These are phyloP conservation scores for Lasaia peninsularis DNA, from an alignment of 1,140 invertebrate species.

Conservation along the genomic window DNA sequence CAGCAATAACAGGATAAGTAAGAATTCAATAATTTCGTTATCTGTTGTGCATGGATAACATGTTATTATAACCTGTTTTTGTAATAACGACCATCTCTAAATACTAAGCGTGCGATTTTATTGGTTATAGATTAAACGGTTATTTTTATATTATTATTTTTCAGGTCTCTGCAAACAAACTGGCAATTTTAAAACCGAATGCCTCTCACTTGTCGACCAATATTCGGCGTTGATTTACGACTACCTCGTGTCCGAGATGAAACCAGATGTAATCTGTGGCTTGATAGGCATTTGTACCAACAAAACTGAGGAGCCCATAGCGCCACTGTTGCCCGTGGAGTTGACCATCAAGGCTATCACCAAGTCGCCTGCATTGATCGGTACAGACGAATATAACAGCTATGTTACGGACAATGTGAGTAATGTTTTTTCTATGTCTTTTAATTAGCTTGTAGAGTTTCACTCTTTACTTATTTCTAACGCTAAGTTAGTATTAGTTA, in stretches of 20 bases:
- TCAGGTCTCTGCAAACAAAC: slow-evolving; percentile 87
- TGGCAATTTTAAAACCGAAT: slow-evolving; percentile 81
- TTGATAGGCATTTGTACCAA: slow-evolving; percentile 84
- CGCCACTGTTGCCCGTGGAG: slow-evolving; percentile 76
- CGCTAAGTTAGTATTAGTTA: no score
- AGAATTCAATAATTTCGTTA: no score
- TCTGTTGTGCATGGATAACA: no score
- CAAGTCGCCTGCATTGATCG: slow-evolving; percentile 38
- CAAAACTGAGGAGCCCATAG: slow-evolving; percentile 63
- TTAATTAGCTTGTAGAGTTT: no score
- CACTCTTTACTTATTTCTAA: no score
- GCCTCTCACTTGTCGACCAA: slow-evolving; percentile 84
- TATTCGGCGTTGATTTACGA: slow-evolving; percentile 87
- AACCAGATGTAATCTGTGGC: slow-evolving; percentile 83
- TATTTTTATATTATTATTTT: slow-evolving; percentile 10
- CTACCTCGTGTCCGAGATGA: slow-evolving; percentile 82
- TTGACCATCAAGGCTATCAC: slow-evolving; percentile 52
- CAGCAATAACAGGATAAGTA: no score
- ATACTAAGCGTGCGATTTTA: no score
- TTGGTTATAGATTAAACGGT: no score
- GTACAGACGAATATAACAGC: slow-evolving; percentile 55
- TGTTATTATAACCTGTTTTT: no score
- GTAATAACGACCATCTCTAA: no score
- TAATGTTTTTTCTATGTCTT: neutral
- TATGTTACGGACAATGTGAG: slow-evolving; percentile 38